A percentile compares a stretch with the other conserved stretches of the same genome.
Conservation (phyloP, 2,797 vertebrate species). For the Girardinus metallicus region DNA sequence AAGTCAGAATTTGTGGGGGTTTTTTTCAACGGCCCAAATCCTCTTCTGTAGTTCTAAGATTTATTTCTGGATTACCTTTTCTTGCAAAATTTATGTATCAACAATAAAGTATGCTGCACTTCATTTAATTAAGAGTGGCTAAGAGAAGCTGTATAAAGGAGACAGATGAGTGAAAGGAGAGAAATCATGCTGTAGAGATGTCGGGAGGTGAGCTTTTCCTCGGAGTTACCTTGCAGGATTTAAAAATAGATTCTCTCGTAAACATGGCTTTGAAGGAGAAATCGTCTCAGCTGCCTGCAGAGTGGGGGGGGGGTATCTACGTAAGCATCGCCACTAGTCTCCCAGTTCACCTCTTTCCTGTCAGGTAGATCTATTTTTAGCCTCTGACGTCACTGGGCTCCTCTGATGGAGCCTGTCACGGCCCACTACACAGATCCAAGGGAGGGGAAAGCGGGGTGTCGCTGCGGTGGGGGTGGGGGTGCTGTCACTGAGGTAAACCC, state of each 20-base stretch:
- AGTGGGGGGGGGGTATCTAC: constrained; percentile 18
- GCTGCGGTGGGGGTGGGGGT: constrained; percentile 23
- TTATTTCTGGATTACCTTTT: background rate
- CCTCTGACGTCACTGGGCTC: constrained; percentile 69
- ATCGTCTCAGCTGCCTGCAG: constrained; percentile 12
- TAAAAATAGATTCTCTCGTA: constrained; percentile 17
- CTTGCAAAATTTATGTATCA: background rate
- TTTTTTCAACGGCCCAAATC: no score
- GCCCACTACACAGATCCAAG: constrained; percentile 45
- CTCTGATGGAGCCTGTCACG: constrained; percentile 65
- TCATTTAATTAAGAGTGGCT: background rate
- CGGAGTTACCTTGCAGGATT: background rate
- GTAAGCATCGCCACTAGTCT: constrained; percentile 60
- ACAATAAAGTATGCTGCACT: background rate
- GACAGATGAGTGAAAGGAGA: background rate
- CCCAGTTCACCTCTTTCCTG: constrained; percentile 58
- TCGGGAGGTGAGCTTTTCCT: background rate
- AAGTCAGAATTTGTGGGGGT: no score
- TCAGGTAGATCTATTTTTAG: constrained; percentile 74
- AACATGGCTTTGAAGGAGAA: constrained; percentile 33
- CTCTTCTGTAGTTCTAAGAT: background rate
- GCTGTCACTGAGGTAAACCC: constrained; percentile 68
- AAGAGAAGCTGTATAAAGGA: background rate
- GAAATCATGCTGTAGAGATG: background rate
- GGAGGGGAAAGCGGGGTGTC: constrained; percentile 24